A percentile compares a stretch with the other conserved stretches of the same genome.
Evolutionary conservation across 1,140 invertebrate genomes (phyloP).

Genomic region (Anthonomus grandis): DNA sequence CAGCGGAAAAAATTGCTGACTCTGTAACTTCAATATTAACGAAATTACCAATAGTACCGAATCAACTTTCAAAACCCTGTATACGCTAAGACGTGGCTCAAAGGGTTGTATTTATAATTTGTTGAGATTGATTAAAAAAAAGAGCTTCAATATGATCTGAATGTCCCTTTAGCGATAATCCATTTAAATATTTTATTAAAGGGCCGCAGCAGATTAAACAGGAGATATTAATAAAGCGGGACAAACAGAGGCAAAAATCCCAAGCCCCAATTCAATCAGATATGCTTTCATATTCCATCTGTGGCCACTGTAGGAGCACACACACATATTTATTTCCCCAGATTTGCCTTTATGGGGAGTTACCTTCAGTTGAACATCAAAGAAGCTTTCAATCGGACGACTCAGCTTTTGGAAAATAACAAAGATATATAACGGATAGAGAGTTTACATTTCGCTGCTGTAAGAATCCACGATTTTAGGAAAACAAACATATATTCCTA

Average conservation of each 20-base stretch:
- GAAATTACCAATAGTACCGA: too few species aligned
- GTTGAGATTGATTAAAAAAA: too few species aligned
- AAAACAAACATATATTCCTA: slow-evolving; percentile 29
- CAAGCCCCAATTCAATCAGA: slow-evolving; percentile 19
- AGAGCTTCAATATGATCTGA: too few species aligned
- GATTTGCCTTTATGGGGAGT: slow-evolving; percentile 14
- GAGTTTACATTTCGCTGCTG: slow-evolving; percentile 17
- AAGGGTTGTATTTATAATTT: too few species aligned
- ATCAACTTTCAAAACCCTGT: too few species aligned
- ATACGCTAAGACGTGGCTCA: too few species aligned
- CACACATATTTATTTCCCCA: slow-evolving; percentile 17
- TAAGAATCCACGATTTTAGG: slow-evolving; percentile 20
- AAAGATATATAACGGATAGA: slow-evolving; percentile 12
- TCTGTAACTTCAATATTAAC: too few species aligned
- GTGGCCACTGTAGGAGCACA: slow-evolving; percentile 14
- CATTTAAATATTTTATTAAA: slow-evolving; percentile 23
- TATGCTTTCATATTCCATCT: slow-evolving; percentile 22
- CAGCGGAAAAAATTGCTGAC: too few species aligned
- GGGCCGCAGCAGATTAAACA: slow-evolving; percentile 16
- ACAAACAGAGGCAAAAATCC: slow-evolving; percentile 16
- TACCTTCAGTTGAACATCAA: slow-evolving; percentile 24
- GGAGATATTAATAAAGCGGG: slow-evolving; percentile 12
- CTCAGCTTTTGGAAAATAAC: slow-evolving; percentile 16
- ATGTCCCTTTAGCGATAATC: too few species aligned
- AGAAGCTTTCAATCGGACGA: slow-evolving; percentile 16